Conservation (phyloP, 2,113 vertebrate genomes). For the Ascaphus truei region DNA sequence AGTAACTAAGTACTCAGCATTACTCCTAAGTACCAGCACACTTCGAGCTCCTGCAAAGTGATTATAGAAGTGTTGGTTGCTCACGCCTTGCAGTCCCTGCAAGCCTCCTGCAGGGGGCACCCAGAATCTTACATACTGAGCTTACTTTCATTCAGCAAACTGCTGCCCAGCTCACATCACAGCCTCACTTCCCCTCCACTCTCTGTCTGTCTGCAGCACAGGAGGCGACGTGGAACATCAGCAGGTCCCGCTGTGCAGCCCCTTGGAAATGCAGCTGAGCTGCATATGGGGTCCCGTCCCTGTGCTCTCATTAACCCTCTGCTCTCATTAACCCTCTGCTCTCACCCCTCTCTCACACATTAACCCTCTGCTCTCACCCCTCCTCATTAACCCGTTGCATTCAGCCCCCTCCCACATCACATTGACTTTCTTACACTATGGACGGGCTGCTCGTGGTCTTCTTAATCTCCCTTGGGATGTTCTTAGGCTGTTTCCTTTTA, state of each 20-base stretch:
- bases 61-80: no score
- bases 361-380: no score
- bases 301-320: background rate
- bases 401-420: background rate
- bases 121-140: no score
- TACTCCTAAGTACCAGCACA: no score
- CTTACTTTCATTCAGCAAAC: no score
- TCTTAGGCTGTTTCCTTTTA: conserved; percentile 64
- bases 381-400: background rate
- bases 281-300: background rate
- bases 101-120: background rate
- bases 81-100: background rate
- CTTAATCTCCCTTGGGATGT: conserved; percentile 67
- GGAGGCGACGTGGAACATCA: conserved; percentile 23
- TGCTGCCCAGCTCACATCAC: no score
- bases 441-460: conserved; percentile 61
- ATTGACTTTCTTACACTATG: conserved; percentile 44
- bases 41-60: no score
- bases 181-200: background rate
- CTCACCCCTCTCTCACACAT: background rate
- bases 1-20: no score
- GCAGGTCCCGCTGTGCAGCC: background rate
- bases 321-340: background rate
- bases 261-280: conserved; percentile 1
- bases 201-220: background rate